Evolutionary conservation across 2,113 vertebrate genomes (phyloP).

Genomic region (Bettongia penicillata): DNA sequence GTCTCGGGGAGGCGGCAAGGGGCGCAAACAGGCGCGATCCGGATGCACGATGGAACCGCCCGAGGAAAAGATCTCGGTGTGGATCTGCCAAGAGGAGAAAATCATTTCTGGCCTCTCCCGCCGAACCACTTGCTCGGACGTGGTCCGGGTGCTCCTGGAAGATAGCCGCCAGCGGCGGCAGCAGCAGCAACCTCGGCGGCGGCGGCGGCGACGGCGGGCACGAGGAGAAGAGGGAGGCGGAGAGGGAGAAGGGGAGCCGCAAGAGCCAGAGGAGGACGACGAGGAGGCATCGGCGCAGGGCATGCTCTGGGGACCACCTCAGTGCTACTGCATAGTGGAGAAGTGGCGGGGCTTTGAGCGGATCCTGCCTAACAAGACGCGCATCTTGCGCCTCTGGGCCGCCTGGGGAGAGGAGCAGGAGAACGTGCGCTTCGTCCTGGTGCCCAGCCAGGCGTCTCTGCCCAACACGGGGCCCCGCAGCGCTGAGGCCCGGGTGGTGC

Average conservation of each 20-base stretch:
- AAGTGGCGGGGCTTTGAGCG: constrained; percentile 96
- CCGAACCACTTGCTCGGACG: constrained; percentile 94
- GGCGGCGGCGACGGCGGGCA: constrained; percentile 72
- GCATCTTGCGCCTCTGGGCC: constrained; percentile 92
- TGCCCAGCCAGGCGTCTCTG: constrained; percentile 90
- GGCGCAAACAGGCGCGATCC: background rate
- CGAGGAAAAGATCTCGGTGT: constrained; percentile 92
- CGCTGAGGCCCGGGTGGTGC: constrained; percentile 94
- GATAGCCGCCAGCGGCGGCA: constrained; percentile 84
- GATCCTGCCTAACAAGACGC: constrained; percentile 93
- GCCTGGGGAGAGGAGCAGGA: constrained; percentile 95
- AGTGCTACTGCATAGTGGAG: constrained; percentile 93
- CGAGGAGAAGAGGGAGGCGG: constrained; percentile 56
- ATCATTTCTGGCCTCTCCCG: constrained; percentile 92
- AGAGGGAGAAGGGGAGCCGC: constrained; percentile 35
- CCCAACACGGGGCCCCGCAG: constrained; percentile 89
- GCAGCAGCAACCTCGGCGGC: constrained; percentile 75
- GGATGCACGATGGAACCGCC: constrained; percentile 86
- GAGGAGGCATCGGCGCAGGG: constrained; percentile 68
- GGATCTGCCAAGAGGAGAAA: constrained; percentile 96
- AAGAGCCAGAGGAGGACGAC: constrained; percentile 68
- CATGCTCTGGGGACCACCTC: constrained; percentile 89
- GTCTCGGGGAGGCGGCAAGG: background rate
- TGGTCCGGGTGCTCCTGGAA: constrained; percentile 91
- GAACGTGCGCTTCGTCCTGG: constrained; percentile 93